These are phyloP conservation scores for Pempheris klunzingeri DNA, from an alignment of 2,797 vertebrate genomes.

Conservation along the genomic window DNA sequence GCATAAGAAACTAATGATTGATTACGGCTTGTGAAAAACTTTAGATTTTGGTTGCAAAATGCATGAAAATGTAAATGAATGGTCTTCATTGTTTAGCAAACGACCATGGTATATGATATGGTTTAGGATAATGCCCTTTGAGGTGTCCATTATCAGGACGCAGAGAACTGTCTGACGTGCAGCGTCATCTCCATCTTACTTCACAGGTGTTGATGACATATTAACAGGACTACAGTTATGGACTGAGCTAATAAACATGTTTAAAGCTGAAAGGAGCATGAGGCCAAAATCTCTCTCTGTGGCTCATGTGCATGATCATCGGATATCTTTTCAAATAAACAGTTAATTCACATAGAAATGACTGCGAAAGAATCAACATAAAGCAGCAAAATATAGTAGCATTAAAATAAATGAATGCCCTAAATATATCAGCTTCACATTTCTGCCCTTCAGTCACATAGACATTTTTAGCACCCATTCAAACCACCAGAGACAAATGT, in stretches of 20 bases:
- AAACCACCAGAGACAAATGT: conserved; percentile 25
- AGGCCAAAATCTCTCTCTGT: not conserved
- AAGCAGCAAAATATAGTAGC: not conserved
- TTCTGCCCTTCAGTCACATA: conserved; percentile 11
- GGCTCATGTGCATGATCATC: not conserved
- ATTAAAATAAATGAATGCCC: conserved; percentile 31
- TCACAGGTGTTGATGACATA: too few relatives aligned
- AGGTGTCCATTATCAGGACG: too few relatives aligned
- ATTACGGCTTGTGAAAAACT: too few relatives aligned
- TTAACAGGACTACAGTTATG: not conserved
- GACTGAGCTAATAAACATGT: not conserved
- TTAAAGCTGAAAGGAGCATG: not conserved
- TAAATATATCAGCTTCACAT: conserved; percentile 37
- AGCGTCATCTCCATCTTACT: too few relatives aligned
- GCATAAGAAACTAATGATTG: too few relatives aligned
- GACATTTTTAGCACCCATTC: conserved; percentile 54
- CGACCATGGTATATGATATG: too few relatives aligned
- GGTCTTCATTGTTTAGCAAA: too few relatives aligned
- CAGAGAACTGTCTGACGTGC: too few relatives aligned
- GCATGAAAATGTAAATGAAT: too few relatives aligned
- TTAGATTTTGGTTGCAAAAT: too few relatives aligned
- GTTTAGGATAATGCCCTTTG: too few relatives aligned
- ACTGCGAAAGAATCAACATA: not conserved
- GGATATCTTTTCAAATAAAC: not conserved
- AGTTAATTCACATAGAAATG: too few relatives aligned